phyloP scores from a whole-genome alignment of 2,888 invertebrate genomes.

The Periphyllus acericola region DNA sequence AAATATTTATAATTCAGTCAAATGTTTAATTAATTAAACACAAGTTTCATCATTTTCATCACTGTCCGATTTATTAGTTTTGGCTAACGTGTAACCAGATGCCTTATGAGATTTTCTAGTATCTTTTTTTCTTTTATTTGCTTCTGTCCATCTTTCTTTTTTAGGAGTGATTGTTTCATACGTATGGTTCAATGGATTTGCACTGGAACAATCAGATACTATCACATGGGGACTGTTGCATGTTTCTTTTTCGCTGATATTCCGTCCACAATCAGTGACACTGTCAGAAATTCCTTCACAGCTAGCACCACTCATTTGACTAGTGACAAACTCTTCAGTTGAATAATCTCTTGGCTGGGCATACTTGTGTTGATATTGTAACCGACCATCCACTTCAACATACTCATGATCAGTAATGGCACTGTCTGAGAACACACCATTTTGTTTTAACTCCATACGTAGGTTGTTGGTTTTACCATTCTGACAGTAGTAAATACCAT shows the following conservation, averaged over 20 bases:
- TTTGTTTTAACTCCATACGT: constrained; percentile 70
- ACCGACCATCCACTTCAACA: constrained; percentile 48
- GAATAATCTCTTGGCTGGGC: constrained; percentile 63
- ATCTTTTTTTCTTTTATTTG: constrained; percentile 54
- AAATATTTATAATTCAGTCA: constrained; percentile 4
- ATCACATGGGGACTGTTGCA: constrained; percentile 63
- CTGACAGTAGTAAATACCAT: constrained; percentile 44
- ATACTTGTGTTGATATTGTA: constrained; percentile 61
- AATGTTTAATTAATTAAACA: constrained; percentile 37
- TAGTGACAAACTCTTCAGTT: constrained; percentile 63
- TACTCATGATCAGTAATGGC: constrained; percentile 58
- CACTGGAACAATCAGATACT: constrained; percentile 57
- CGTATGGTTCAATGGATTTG: constrained; percentile 49
- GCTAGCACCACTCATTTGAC: constrained; percentile 63
- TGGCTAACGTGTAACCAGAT: constrained; percentile 43
- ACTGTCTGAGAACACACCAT: constrained; percentile 49
- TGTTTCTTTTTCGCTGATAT: constrained; percentile 64
- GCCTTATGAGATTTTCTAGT: constrained; percentile 36
- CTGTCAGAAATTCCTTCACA: constrained; percentile 63
- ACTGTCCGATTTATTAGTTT: constrained; percentile 54
- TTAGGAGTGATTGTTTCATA: constrained; percentile 54
- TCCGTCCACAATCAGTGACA: constrained; percentile 64
- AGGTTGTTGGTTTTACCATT: constrained; percentile 82
- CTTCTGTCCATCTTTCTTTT: constrained; percentile 50
- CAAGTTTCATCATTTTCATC: constrained; percentile 59